Evolutionary conservation across 2,113 vertebrate genomes (phyloP).

Genomic region (Baryphthengus martii): DNA sequence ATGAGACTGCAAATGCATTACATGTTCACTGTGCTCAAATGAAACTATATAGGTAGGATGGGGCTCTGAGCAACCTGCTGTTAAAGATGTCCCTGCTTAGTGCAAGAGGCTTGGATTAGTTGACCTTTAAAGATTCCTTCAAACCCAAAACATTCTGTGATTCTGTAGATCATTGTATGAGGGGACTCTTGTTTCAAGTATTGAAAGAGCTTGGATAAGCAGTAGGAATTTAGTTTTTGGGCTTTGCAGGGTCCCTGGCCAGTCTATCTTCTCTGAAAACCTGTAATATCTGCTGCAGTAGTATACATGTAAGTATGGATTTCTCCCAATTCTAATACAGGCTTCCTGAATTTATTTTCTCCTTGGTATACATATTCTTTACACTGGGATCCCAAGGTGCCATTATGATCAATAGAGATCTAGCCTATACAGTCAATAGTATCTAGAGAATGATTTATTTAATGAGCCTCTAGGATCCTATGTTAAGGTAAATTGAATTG

Average conservation of each 20-base stretch:
- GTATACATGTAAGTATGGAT: neutral
- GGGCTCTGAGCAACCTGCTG: neutral
- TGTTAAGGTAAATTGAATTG: neutral
- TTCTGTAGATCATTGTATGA: neutral
- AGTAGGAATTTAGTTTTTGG: neutral
- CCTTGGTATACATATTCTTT: neutral
- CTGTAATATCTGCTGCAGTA: neutral
- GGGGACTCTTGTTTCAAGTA: neutral
- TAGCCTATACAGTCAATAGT: neutral
- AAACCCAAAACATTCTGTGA: neutral
- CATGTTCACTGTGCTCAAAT: neutral
- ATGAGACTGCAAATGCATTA: neutral
- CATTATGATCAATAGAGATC: neutral
- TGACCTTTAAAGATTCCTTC: neutral
- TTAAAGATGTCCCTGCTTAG: neutral
- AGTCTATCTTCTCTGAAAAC: neutral
- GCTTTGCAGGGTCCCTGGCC: neutral
- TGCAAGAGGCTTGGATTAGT: neutral
- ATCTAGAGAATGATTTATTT: conserved; percentile 6
- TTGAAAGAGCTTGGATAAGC: neutral
- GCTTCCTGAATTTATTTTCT: neutral
- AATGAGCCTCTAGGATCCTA: neutral
- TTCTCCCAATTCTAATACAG: neutral
- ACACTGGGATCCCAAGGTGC: neutral
- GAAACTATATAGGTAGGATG: neutral